Conservation (phyloP, 2,797 vertebrate genomes). For the Xenopus petersii region DNA sequence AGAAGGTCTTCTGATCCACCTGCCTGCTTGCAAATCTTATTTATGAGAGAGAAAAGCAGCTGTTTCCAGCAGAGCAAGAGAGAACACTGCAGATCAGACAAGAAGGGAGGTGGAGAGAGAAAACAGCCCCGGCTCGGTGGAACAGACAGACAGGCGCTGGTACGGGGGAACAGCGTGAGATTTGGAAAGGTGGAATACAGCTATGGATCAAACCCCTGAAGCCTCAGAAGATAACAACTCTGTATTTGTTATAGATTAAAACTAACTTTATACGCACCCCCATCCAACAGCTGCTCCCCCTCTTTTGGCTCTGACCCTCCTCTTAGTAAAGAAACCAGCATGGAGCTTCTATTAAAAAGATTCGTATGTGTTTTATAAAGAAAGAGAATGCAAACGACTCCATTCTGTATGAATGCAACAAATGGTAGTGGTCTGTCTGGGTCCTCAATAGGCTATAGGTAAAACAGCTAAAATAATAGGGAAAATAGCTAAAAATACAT, state of each 20-base stretch:
- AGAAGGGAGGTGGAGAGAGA: not conserved
- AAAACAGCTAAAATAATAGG: no score
- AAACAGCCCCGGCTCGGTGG: not conserved
- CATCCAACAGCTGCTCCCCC: no score
- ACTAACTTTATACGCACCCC: not conserved
- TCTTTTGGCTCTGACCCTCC: no score
- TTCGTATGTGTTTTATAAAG: no score
- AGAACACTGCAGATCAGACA: constrained; percentile 2
- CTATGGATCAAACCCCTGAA: not conserved
- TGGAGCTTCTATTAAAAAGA: not conserved
- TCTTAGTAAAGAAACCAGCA: not conserved
- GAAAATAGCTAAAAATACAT: no score
- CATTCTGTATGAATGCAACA: no score
- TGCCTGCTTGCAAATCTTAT: not conserved
- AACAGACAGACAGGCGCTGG: constrained; percentile 9
- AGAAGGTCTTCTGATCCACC: not conserved
- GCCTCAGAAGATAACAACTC: not conserved
- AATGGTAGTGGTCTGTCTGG: no score
- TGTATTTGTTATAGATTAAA: constrained; percentile 11
- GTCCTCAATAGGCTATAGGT: no score
- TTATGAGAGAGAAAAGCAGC: not conserved
- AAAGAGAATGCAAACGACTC: no score
- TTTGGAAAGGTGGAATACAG: not conserved
- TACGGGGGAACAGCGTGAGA: not conserved
- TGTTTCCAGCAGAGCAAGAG: constrained; percentile 1